A percentile compares a stretch with the other conserved stretches of the same genome.
Conservation (phyloP, 1,140 invertebrate species). For the Saccostrea cuccullata region DNA sequence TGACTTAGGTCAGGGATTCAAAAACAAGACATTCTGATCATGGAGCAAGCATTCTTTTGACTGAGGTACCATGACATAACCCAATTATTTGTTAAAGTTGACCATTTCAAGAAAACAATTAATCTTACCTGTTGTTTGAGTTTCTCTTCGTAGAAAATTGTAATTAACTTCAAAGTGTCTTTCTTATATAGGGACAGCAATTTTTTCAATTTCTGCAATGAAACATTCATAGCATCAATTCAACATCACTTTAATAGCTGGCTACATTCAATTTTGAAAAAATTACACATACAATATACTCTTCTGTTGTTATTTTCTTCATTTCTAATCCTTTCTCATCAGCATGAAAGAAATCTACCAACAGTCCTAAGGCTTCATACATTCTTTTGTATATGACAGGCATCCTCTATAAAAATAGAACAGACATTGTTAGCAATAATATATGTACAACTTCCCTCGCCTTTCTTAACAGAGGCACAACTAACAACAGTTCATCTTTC, state of each 20-base stretch:
- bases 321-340: conserved; percentile 90
- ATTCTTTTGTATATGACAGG: conserved; percentile 90
- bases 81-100: too few relatives aligned
- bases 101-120: neutral
- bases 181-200: conserved; percentile 90
- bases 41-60: too few relatives aligned
- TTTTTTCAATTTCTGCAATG: conserved; percentile 86
- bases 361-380: conserved; percentile 86
- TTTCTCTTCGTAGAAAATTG: conserved; percentile 90
- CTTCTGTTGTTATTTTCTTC: conserved; percentile 84
- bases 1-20: too few relatives aligned
- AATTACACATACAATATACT: conserved; percentile 75
- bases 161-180: conserved; percentile 89
- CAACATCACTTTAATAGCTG: too few relatives aligned
- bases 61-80: too few relatives aligned
- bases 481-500: neutral
- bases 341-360: conserved; percentile 93
- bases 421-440: neutral
- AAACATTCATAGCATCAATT: too few relatives aligned
- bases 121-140: conserved; percentile 84
- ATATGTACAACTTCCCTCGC: neutral
- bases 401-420: conserved; percentile 67
- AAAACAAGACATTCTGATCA: too few relatives aligned
- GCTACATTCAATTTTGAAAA: too few relatives aligned
- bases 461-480: neutral